Conservation (phyloP, 2,888 invertebrate species). For the Plebejus melissa region DNA sequence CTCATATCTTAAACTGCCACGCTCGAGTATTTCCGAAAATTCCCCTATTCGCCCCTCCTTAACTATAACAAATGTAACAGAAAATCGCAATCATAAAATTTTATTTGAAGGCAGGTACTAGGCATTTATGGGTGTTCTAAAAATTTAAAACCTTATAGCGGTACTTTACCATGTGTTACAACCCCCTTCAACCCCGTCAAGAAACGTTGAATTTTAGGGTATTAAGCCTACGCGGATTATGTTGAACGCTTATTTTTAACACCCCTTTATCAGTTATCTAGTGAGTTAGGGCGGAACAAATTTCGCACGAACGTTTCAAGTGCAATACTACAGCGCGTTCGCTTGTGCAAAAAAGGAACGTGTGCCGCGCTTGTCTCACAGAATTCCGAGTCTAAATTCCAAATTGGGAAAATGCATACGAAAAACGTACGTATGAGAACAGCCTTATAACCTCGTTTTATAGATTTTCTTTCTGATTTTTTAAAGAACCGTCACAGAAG, state of each 20-base stretch:
- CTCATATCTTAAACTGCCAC: too few relatives aligned
- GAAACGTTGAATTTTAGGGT: background rate
- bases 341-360: too few relatives aligned
- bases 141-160: background rate
- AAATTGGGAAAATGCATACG: too few relatives aligned
- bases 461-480: background rate
- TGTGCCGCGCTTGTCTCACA: too few relatives aligned
- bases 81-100: constrained; percentile 8
- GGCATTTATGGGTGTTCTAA: background rate
- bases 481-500: background rate
- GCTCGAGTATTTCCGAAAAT: too few relatives aligned
- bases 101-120: constrained; percentile 5
- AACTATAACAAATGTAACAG: background rate
- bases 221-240: background rate
- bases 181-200: background rate
- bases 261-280: too few relatives aligned
- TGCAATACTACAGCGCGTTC: too few relatives aligned
- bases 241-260: background rate
- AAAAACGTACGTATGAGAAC: too few relatives aligned
- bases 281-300: too few relatives aligned
- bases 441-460: background rate
- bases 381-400: too few relatives aligned
- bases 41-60: too few relatives aligned
- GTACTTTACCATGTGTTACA: background rate
- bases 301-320: too few relatives aligned